Evolutionary conservation across 2,797 vertebrate genomes (phyloP).

Genomic region (Halcyon leucocephala): DNA sequence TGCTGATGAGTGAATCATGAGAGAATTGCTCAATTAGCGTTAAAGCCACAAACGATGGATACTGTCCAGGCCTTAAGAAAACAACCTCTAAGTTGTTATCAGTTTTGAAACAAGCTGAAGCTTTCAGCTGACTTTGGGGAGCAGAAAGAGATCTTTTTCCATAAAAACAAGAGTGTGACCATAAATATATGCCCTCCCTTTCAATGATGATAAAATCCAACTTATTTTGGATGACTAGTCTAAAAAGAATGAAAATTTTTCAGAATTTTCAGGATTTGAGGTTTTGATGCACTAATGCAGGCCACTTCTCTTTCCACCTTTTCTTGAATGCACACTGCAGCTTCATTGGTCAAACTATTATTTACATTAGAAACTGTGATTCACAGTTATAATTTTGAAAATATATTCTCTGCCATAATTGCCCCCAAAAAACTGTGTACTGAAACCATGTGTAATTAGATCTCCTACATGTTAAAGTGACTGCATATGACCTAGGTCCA

Average conservation of each 20-base stretch:
- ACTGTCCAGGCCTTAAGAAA: neutral
- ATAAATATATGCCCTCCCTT: fast-evolving
- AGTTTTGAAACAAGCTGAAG: neutral
- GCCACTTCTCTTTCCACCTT: neutral
- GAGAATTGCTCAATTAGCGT: neutral
- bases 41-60: neutral
- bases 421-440: neutral
- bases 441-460: neutral
- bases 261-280: neutral
- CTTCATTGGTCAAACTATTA: neutral
- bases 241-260: neutral
- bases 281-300: neutral
- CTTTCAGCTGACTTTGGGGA: fast-evolving
- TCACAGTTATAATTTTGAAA: neutral
- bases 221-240: neutral
- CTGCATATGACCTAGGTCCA: neutral
- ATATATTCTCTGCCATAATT: neutral
- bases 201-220: neutral
- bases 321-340: neutral
- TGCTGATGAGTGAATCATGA: neutral
- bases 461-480: neutral
- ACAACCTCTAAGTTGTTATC: fast-evolving
- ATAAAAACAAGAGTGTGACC: neutral
- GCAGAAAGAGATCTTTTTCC: neutral
- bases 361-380: neutral